A percentile compares a stretch with the other conserved stretches of the same genome.
Conservation (phyloP, 2,888 invertebrate genomes). For the Parnassius smintheus region DNA sequence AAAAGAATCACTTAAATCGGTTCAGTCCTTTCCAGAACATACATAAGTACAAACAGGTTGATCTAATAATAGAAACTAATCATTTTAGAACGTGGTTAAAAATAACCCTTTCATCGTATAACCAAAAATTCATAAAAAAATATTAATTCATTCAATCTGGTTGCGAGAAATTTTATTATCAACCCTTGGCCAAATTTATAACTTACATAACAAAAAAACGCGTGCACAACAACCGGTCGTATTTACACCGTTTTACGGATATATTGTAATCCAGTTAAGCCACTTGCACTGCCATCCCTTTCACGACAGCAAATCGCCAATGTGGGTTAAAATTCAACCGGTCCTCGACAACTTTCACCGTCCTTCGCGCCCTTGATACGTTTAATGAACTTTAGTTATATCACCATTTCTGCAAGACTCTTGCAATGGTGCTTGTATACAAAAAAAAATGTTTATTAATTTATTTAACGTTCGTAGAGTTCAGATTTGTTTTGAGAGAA, state of each 20-base stretch:
- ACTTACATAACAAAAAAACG: slow-evolving; percentile 14
- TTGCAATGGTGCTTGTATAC: slow-evolving; percentile 9
- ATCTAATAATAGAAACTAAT: too few species aligned
- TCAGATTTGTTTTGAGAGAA: too few species aligned
- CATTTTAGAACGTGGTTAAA: too few species aligned
- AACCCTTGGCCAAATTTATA: slow-evolving; percentile 2
- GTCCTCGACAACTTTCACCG: slow-evolving; percentile 50
- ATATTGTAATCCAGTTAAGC: slow-evolving; percentile 1
- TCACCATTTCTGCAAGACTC: slow-evolving; percentile 4
- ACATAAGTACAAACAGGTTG: too few species aligned
- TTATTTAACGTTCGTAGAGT: too few species aligned
- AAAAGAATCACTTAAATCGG: too few species aligned
- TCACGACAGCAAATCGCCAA: slow-evolving; percentile 13
- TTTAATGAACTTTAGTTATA: slow-evolving; percentile 31
- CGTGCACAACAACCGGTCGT: not conserved
- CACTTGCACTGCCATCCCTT: slow-evolving; percentile 6
- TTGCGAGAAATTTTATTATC: not conserved
- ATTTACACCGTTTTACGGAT: slow-evolving; percentile 2
- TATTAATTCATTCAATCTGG: not conserved
- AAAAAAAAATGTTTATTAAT: too few species aligned
- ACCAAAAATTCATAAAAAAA: not conserved
- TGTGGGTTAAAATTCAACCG: slow-evolving; percentile 42
- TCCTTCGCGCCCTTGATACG: slow-evolving; percentile 46
- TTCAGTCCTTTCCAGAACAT: too few species aligned
- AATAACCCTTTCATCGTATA: too few species aligned